A percentile compares a stretch with the other conserved stretches of the same genome.
Conservation (phyloP, 2,888 invertebrate species). For the Thera obeliscata region DNA sequence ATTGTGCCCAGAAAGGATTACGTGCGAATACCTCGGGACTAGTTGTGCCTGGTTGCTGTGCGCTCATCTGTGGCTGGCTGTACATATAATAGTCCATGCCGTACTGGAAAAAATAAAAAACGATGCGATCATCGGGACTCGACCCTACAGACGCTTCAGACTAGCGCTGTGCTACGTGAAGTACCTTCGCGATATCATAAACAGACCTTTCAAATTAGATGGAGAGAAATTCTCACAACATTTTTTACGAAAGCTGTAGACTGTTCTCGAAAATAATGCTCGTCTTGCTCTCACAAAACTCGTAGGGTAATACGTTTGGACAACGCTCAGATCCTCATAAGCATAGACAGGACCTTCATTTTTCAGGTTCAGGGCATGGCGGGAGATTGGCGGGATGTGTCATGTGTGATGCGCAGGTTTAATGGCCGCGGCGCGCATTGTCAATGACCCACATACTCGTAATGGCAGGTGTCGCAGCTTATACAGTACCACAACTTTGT, state of each 20-base stretch:
- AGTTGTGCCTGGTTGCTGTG: constrained; percentile 6
- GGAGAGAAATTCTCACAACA: no score
- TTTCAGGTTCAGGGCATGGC: background rate
- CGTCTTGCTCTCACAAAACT: no score
- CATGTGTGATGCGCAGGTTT: constrained; percentile 30
- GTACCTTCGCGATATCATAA: background rate
- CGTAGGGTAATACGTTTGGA: no score
- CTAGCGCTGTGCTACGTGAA: constrained; percentile 2
- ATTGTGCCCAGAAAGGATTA: constrained; percentile 17
- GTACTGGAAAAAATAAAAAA: constrained; percentile 12
- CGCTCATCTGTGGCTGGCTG: constrained; percentile 13
- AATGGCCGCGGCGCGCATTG: constrained; percentile 33
- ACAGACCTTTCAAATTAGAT: background rate
- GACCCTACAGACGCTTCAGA: background rate
- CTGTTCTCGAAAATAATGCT: no score
- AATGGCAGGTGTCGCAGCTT: constrained; percentile 26
- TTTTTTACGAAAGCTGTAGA: no score
- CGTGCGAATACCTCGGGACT: constrained; percentile 15
- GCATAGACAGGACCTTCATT: background rate
- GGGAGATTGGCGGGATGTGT: background rate
- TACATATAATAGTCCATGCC: constrained; percentile 8
- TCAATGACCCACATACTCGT: constrained; percentile 40
- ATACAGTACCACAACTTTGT: constrained; percentile 24
- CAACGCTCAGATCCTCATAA: background rate
- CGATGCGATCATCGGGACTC: constrained; percentile 12